Percentiles rank a stretch among this genome's conserved stretches.
Conservation (phyloP, 2,113 vertebrate species). For the Cavia aperea region DNA sequence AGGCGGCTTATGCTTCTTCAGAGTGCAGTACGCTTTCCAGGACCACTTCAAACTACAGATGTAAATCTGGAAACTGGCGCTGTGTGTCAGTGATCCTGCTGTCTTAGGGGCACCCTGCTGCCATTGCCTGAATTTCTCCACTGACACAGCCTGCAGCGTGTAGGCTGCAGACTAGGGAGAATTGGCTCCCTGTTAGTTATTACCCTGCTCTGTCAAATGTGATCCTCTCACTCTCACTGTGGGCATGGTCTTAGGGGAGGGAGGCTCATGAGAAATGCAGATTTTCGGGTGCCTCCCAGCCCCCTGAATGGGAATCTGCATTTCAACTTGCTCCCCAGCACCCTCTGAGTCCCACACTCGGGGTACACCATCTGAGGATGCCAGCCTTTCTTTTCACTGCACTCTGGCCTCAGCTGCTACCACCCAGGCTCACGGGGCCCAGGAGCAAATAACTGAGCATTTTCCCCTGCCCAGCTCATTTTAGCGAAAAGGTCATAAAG, state of each 20-base stretch:
- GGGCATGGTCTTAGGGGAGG: background rate
- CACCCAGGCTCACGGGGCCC: background rate
- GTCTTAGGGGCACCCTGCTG: background rate
- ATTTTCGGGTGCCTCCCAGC: background rate
- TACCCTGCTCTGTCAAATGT: background rate
- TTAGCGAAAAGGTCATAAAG: conserved; percentile 19
- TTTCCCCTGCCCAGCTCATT: conserved; percentile 10
- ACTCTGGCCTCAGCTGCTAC: background rate
- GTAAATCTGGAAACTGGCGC: background rate
- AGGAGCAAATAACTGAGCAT: conserved; percentile 11
- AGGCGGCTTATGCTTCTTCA: background rate
- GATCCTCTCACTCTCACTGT: background rate
- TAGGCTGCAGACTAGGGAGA: background rate
- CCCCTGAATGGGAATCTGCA: background rate
- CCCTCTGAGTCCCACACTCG: background rate
- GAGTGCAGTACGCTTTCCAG: background rate
- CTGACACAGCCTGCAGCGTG: rapidly evolving
- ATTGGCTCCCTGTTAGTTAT: background rate
- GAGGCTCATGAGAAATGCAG: background rate
- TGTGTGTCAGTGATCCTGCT: background rate
- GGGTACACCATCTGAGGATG: rapidly evolving
- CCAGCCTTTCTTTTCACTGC: background rate
- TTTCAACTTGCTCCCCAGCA: background rate
- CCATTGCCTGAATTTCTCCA: background rate
- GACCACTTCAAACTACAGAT: background rate